Evolutionary conservation across 1,140 invertebrate species (phyloP).

Genomic region (Brachionus rotundiformis): DNA sequence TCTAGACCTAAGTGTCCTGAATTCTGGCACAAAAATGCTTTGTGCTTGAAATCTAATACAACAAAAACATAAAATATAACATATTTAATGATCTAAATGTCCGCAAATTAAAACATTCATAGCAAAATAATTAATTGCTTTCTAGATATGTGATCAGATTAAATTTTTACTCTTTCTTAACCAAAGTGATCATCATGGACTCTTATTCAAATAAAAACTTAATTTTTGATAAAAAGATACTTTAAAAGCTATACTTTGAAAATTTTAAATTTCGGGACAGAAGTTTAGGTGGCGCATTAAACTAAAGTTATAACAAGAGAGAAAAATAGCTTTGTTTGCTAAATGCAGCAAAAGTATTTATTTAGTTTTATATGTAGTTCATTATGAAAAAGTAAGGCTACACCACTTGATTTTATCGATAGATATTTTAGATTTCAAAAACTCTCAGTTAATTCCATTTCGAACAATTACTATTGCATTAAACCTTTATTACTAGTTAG

Average conservation of each 20-base stretch:
- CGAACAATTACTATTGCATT: background rate
- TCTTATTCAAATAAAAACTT: background rate
- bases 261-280: background rate
- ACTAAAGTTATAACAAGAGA: background rate
- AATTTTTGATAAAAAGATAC: background rate
- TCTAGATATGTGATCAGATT: constrained; percentile 14
- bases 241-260: background rate
- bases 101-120: constrained; percentile 11
- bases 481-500: background rate
- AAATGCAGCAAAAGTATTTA: background rate
- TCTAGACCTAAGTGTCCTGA: background rate
- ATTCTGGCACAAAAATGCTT: constrained; percentile 37
- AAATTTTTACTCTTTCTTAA: background rate
- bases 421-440: background rate
- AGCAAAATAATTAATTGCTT: constrained; percentile 42
- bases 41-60: constrained; percentile 44
- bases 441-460: background rate
- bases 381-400: background rate
- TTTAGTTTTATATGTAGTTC: background rate
- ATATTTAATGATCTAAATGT: constrained; percentile 36
- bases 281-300: background rate
- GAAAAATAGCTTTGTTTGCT: background rate
- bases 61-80: constrained; percentile 22
- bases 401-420: background rate
- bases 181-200: background rate